Conservation (phyloP, 2,113 vertebrate genomes). For the Stigmatopora argus region DNA sequence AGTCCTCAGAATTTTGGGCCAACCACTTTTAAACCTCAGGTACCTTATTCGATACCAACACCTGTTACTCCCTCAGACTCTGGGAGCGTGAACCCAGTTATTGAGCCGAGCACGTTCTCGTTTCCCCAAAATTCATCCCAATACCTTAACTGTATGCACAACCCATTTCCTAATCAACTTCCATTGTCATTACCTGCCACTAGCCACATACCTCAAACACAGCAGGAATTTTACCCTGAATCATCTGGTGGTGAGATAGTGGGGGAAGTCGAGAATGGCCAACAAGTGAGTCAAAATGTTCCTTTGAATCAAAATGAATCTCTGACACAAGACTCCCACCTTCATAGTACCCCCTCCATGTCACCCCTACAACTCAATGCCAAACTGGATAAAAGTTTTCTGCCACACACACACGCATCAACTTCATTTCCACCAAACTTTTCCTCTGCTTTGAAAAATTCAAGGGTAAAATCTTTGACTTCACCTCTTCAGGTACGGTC, state of each 20-base stretch:
- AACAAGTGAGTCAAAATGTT: constrained; percentile 11
- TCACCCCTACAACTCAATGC: constrained; percentile 60
- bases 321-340: constrained; percentile 58
- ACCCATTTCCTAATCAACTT: constrained; percentile 34
- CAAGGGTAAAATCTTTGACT: constrained; percentile 61
- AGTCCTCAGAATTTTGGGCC: constrained; percentile 37
- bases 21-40: constrained; percentile 32
- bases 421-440: constrained; percentile 49
- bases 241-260: constrained; percentile 30
- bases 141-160: constrained; percentile 41
- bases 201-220: constrained; percentile 28
- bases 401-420: constrained; percentile 29
- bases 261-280: constrained; percentile 33
- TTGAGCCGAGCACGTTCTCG: constrained; percentile 51
- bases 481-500: constrained; percentile 49
- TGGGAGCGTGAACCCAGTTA: constrained; percentile 44
- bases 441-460: constrained; percentile 59
- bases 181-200: constrained; percentile 27
- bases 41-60: constrained; percentile 28
- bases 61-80: constrained; percentile 19
- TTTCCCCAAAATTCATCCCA: constrained; percentile 62
- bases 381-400: constrained; percentile 53
- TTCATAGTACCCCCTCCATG: constrained; percentile 56
- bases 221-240: constrained; percentile 21
- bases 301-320: constrained; percentile 42